Base-by-base conservation (phyloP, 2,113 vertebrate genomes). In the Syngnathus floridae region DNA sequence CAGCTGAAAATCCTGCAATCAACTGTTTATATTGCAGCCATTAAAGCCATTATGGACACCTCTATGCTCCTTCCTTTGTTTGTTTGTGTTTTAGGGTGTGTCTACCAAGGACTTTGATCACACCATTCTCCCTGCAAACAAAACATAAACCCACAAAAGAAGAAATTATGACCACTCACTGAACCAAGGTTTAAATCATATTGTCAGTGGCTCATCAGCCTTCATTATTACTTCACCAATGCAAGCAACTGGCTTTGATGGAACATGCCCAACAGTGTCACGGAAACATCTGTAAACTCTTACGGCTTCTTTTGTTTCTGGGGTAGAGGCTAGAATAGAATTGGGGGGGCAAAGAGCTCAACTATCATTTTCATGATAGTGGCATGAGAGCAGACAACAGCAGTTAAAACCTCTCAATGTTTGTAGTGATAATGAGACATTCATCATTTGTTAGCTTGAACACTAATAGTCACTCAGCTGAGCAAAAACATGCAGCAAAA, bases 151-250 rank as follows among this genome's bases (percentile, higher is more conserved):
- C 13, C 14, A 17, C 14, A 46, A 46, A 46, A 17, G 14, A 17
- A 1, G 5, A 14, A 75, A 70, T 79, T 78, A 65, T 64, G 82
- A 78, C 66, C 58, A 72, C 16, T 22, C 51, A 7, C 22, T 72
- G 61, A 65, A 67, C 62, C 13, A 36, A 1, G 21, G 62, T 64
- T 65, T 64, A 70, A 55, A 5, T 22, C 6, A n/a, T 7, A 9
- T 45, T 45, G 5, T 56, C 52, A 35, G 70, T 57, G 75, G 48
- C 48, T 74, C 56, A 10, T 62, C 62, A 72, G 68, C 45, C 64
- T 74, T 78, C 65, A 73, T 81, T 75, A 82, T 83, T 78, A 78
- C 56, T 83, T 79, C 72, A 82, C 60, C 62, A 21, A 26, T 54
- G 66, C 62, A 65, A 82, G 64, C 17, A 76, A 62, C 58, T 57